A percentile compares a stretch with the other conserved stretches of the same genome.
These are phyloP conservation scores for Acanthosepion pharaonis DNA, from an alignment of 2,888 invertebrate genomes.

Conservation along the genomic window DNA sequence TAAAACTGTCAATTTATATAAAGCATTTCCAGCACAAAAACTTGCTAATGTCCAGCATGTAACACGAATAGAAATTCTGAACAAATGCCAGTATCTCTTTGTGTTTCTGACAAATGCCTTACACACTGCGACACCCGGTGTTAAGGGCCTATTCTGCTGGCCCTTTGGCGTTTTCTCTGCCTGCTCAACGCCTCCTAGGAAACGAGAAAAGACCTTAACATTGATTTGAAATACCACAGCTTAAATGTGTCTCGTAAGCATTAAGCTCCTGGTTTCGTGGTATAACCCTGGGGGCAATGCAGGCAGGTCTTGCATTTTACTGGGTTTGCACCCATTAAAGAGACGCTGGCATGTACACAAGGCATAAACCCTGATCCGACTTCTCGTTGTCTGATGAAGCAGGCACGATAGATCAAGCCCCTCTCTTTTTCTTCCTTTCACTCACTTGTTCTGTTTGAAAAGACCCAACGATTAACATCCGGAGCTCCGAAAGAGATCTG, in stretches of 20 bases:
- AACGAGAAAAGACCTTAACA: not conserved
- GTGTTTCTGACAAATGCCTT: not conserved
- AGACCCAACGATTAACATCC: not conserved
- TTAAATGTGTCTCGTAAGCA: not conserved
- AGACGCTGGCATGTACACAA: not conserved
- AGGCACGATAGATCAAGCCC: not conserved
- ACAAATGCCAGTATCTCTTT: not conserved
- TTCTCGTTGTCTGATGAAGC: not conserved
- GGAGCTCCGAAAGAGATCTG: not conserved
- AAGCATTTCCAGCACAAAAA: not conserved
- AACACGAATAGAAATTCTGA: not conserved
- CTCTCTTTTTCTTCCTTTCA: too few species aligned
- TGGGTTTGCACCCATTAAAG: not conserved
- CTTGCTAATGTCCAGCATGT: not conserved
- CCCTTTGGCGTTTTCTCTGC: not conserved
- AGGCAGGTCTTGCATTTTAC: not conserved
- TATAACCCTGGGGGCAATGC: not conserved
- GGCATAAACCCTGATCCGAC: not conserved
- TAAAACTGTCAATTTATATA: not conserved
- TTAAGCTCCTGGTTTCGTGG: not conserved
- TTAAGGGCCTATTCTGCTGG: not conserved
- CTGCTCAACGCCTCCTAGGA: conserved; percentile 4
- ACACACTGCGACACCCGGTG: not conserved
- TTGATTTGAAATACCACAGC: not conserved
- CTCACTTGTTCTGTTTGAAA: not conserved